phyloP scores from a whole-genome alignment of 2,113 vertebrate species.

The Centropus bengalensis region DNA sequence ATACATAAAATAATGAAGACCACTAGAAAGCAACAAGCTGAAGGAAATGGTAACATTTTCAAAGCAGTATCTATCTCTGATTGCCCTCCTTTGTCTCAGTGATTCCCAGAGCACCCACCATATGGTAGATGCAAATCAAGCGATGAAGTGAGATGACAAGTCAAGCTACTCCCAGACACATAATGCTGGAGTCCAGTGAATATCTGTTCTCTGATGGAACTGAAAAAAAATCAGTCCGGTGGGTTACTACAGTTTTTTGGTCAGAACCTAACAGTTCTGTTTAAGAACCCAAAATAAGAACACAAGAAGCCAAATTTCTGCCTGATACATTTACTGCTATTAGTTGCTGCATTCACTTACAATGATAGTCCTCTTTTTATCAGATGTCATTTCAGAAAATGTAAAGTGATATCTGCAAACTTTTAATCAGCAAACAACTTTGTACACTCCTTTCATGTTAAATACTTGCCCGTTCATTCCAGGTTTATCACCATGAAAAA shows the following conservation, averaged over 20 bases:
- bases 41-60: background rate
- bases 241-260: background rate
- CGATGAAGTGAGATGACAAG: rapidly evolving
- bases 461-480: background rate
- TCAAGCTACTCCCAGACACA: background rate
- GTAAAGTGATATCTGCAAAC: background rate
- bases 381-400: background rate
- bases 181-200: background rate
- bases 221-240: background rate
- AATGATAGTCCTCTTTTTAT: background rate
- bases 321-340: background rate
- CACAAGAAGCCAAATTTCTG: background rate
- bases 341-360: background rate
- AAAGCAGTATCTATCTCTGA: background rate
- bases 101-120: background rate
- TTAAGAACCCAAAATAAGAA: background rate
- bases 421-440: background rate
- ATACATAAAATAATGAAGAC: background rate
- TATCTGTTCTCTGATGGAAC: background rate
- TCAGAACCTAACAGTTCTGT: background rate
- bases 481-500: background rate
- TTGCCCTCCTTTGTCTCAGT: background rate
- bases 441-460: background rate
- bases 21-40: background rate
- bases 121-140: background rate